These are phyloP conservation scores for Yponomeuta evonymella DNA, from an alignment of 2,888 invertebrate species.

Conservation along the genomic window DNA sequence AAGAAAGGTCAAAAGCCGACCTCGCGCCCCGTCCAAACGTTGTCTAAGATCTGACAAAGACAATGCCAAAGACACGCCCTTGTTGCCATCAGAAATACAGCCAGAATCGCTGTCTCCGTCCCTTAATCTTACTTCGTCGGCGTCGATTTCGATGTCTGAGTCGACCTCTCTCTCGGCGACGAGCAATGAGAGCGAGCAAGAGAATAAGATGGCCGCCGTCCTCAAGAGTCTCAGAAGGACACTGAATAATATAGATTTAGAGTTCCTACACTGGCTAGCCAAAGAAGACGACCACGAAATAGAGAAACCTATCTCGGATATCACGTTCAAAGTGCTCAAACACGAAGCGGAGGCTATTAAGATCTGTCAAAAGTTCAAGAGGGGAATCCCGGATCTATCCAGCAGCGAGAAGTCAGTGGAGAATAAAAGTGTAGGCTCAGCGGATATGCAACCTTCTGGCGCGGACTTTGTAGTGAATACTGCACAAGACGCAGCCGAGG, in stretches of 20 bases:
- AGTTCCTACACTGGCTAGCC: conserved; percentile 42
- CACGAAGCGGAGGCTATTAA: conserved; percentile 36
- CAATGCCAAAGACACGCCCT: neutral
- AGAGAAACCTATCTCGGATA: conserved; percentile 16
- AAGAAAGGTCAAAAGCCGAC: neutral
- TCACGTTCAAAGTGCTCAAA: conserved; percentile 31
- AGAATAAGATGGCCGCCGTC: neutral
- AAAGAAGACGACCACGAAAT: conserved; percentile 26
- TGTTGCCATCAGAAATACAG: conserved; percentile 19
- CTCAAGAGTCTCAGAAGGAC: neutral
- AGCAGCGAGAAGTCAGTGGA: neutral
- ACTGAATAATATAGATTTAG: conserved; percentile 37
- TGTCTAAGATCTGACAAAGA: neutral
- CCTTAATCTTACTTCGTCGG: conserved; percentile 28
- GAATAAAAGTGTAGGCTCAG: neutral
- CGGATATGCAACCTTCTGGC: neutral
- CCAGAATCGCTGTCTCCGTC: conserved; percentile 21
- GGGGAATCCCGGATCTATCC: conserved; percentile 15
- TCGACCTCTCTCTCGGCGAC: neutral
- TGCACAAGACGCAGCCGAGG: neutral
- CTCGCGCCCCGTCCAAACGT: neutral
- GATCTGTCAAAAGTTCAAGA: conserved; percentile 33
- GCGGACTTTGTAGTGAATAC: neutral
- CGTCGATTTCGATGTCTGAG: neutral
- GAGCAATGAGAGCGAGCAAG: neutral